Percentiles rank a stretch among this genome's conserved stretches.
phyloP scores from a whole-genome alignment of 2,797 vertebrate species.

The Eleutherodactylus coqui region DNA sequence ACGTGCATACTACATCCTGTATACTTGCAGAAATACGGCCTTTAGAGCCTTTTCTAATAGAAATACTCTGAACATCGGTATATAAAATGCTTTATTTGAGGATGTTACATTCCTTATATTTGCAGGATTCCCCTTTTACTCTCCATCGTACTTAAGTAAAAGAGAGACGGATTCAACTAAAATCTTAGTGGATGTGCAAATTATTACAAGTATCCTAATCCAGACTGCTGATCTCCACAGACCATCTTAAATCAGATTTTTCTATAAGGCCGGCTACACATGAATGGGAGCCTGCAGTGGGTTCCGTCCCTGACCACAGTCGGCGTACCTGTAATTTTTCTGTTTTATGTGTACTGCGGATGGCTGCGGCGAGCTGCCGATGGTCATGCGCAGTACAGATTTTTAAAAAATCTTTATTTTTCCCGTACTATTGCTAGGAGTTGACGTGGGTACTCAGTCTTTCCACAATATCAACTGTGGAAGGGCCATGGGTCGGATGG shows the following conservation, averaged over 20 bases:
- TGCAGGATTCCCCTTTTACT: not conserved
- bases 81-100: not conserved
- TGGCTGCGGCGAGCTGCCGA: too few relatives aligned
- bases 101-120: not conserved
- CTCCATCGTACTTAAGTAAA: not conserved
- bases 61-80: slow-evolving; percentile 2
- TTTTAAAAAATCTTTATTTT: too few relatives aligned
- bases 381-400: too few relatives aligned
- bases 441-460: too few relatives aligned
- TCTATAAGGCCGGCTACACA: too few relatives aligned
- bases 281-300: too few relatives aligned
- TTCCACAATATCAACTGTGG: too few relatives aligned
- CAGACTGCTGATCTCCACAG: not conserved
- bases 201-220: not conserved
- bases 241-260: not conserved
- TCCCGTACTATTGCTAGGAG: too few relatives aligned
- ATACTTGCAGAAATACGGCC: not conserved
- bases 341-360: too few relatives aligned
- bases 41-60: not conserved
- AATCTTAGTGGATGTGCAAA: not conserved
- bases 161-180: not conserved
- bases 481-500: too few relatives aligned
- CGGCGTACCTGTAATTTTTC: too few relatives aligned
- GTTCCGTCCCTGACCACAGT: too few relatives aligned
- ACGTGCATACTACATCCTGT: not conserved